Percentiles rank a stretch among this genome's conserved stretches.
These are phyloP conservation scores for Trachythela sp. DNA, from an alignment of 64 coral and sea anemone species.

Conservation along the genomic window DNA sequence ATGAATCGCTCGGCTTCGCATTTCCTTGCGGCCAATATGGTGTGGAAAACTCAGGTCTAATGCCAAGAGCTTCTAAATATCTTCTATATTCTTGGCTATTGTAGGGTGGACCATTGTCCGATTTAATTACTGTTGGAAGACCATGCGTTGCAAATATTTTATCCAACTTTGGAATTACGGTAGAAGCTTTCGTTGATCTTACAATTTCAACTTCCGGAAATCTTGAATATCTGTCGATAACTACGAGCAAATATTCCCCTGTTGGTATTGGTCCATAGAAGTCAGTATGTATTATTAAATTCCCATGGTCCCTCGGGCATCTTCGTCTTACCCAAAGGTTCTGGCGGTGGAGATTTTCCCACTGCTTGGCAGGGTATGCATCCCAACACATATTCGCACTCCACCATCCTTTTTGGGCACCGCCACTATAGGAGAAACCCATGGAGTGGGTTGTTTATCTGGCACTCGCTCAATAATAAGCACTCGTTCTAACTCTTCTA, in stretches of 20 bases:
- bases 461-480: neutral
- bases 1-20: too few relatives aligned
- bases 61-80: too few relatives aligned
- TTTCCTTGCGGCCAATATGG: too few relatives aligned
- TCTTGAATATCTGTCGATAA: too few relatives aligned
- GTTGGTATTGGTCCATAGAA: too few relatives aligned
- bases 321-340: too few relatives aligned
- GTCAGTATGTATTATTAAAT: neutral
- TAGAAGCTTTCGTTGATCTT: neutral
- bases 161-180: neutral
- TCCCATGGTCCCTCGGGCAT: neutral
- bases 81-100: too few relatives aligned
- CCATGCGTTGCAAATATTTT: conserved; percentile 4
- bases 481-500: neutral
- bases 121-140: neutral
- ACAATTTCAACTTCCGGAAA: conserved; percentile 31
- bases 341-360: too few relatives aligned
- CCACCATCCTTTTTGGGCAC: neutral
- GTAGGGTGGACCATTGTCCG: too few relatives aligned
- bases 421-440: neutral
- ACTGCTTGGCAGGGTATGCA: too few relatives aligned
- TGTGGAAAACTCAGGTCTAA: too few relatives aligned
- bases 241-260: too few relatives aligned
- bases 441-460: neutral
- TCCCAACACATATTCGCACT: neutral